phyloP scores from a whole-genome alignment of 2,888 invertebrate genomes.

The Perizoma affinitatum region DNA sequence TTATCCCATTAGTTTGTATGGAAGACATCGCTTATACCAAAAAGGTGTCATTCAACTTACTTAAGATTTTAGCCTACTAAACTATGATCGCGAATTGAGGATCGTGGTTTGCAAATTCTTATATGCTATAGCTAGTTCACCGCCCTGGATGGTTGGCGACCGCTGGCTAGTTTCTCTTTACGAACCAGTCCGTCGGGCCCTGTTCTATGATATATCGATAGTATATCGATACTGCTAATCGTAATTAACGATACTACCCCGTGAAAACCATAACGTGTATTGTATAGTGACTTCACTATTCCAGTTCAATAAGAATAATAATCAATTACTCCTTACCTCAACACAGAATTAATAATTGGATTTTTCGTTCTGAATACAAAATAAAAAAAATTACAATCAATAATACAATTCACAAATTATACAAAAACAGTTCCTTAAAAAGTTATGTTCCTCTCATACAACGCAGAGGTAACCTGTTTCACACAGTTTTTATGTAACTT shows the following conservation, averaged over 20 bases:
- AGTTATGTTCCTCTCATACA: conserved; percentile 6
- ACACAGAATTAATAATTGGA: no score
- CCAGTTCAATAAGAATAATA: conserved; percentile 36
- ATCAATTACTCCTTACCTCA: conserved; percentile 49
- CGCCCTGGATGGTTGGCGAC: conserved; percentile 69
- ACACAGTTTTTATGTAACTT: conserved; percentile 35
- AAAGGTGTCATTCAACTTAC: no score
- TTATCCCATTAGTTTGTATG: no score
- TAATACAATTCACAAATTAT: no score
- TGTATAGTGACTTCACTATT: conserved; percentile 65
- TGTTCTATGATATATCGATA: conserved; percentile 65
- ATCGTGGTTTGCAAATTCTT: conserved; percentile 8
- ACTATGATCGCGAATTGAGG: no score
- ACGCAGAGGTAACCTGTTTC: background rate
- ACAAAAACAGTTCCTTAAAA: no score
- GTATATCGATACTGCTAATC: conserved; percentile 72
- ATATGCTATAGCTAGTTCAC: conserved; percentile 32
- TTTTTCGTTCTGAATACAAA: no score
- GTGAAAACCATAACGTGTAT: conserved; percentile 64
- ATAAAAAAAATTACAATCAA: no score
- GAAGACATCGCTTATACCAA: no score
- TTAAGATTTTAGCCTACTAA: no score
- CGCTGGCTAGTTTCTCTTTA: conserved; percentile 70
- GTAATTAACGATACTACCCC: conserved; percentile 74
- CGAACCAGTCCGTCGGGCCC: conserved; percentile 67